These are phyloP conservation scores for Brachionus koreanus DNA, from an alignment of 1,140 invertebrate genomes.

Conservation along the genomic window DNA sequence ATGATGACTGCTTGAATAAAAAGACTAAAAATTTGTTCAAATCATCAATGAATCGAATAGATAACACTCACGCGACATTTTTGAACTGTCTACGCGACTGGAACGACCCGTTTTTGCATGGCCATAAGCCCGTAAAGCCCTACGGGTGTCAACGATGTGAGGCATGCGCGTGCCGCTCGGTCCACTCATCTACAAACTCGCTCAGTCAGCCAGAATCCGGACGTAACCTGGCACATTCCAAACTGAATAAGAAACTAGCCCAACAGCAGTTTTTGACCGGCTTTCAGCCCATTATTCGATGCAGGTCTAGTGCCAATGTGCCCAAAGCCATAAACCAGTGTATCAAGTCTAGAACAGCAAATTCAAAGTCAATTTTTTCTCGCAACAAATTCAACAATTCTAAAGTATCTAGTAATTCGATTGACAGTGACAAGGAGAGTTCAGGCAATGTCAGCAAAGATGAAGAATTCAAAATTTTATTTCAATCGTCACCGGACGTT, in stretches of 20 bases:
- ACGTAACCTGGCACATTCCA: neutral
- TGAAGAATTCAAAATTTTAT: slow-evolving; percentile 32
- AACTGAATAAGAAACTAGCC: neutral
- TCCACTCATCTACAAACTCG: neutral
- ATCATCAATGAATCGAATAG: slow-evolving; percentile 42
- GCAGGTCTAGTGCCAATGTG: slow-evolving; percentile 15
- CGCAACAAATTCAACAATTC: neutral
- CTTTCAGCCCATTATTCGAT: slow-evolving; percentile 19
- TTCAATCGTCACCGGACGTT: neutral
- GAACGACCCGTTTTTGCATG: slow-evolving; percentile 41
- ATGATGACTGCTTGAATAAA: slow-evolving; percentile 39
- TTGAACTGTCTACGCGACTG: slow-evolving; percentile 35
- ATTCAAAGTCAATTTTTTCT: neutral
- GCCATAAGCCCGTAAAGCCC: neutral
- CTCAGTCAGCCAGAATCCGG: neutral
- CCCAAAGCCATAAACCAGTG: neutral
- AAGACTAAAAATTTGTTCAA: slow-evolving; percentile 39
- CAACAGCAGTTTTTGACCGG: neutral
- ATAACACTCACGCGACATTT: slow-evolving; percentile 39
- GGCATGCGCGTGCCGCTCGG: neutral
- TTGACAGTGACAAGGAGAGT: slow-evolving; percentile 22
- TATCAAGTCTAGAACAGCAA: neutral
- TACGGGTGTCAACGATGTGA: slow-evolving; percentile 35
- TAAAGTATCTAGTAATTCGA: neutral
- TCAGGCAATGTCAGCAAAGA: slow-evolving; percentile 3